Conservation (phyloP, 2,888 invertebrate genomes). For the Syrista parreyssii region DNA sequence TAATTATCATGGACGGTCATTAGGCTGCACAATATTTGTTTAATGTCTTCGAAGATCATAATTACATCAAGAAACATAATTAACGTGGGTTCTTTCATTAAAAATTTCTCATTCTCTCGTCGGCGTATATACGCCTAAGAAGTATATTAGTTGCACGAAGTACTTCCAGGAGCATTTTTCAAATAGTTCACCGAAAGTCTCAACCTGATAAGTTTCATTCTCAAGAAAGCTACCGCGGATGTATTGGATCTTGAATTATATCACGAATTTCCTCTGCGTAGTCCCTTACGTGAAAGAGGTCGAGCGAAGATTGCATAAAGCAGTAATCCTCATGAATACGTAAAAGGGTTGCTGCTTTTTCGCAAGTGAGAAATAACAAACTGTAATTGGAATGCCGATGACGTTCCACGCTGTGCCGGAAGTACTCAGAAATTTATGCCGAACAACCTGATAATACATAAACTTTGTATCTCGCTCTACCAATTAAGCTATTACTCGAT, state of each 20-base stretch:
- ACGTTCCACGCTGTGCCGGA: background rate
- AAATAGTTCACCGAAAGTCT: background rate
- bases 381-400: conserved; percentile 43
- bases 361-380: conserved; percentile 38
- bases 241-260: background rate
- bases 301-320: background rate
- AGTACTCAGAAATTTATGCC: background rate
- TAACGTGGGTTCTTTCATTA: background rate
- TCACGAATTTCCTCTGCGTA: background rate
- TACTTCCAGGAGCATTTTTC: background rate
- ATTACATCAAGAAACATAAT: background rate
- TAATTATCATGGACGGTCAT: conserved; percentile 5
- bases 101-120: background rate
- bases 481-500: background rate
- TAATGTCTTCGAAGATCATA: conserved; percentile 7
- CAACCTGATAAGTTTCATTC: background rate
- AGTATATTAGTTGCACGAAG: background rate
- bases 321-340: conserved; percentile 19
- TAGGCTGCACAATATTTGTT: conserved; percentile 3
- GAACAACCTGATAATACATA: background rate
- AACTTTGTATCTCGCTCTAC: background rate
- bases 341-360: conserved; percentile 21
- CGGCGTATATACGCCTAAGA: background rate
- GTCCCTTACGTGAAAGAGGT: background rate
- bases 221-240: background rate